These are phyloP conservation scores for Fregata magnificens DNA, from an alignment of 2,113 vertebrate genomes.

Conservation along the genomic window DNA sequence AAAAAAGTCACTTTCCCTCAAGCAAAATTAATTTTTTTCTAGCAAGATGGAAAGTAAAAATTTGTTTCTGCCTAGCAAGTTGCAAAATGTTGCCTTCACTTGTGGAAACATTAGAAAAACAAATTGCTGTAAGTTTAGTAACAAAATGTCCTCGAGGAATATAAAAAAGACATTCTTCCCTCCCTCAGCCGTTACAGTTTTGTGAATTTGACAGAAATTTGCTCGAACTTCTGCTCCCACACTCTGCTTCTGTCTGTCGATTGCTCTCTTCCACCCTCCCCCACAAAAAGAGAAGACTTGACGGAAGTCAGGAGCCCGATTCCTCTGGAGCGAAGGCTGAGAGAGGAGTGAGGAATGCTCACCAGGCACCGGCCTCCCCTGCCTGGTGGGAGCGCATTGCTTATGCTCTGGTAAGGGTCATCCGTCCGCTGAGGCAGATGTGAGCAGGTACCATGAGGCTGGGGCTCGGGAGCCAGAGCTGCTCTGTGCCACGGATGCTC, in stretches of 20 bases:
- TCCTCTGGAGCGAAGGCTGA: neutral
- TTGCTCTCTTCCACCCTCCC: neutral
- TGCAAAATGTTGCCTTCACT: neutral
- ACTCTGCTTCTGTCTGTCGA: neutral
- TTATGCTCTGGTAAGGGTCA: no score
- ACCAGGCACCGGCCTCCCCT: neutral
- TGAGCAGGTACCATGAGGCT: neutral
- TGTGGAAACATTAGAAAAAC: neutral
- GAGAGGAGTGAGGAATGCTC: no score
- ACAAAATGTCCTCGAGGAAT: neutral
- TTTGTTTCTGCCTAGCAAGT: neutral
- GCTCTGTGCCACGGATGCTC: neutral
- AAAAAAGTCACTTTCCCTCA: neutral
- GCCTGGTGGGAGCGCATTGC: fast-evolving
- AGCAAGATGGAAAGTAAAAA: neutral
- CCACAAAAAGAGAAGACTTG: neutral
- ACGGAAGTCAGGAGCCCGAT: neutral
- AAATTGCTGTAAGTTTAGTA: neutral
- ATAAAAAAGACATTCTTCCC: neutral
- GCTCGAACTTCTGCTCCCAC: neutral
- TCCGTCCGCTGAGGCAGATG: neutral
- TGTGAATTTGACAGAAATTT: neutral
- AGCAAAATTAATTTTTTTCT: neutral
- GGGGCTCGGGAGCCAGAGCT: no score
- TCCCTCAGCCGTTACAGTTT: neutral